A percentile compares a stretch with the other conserved stretches of the same genome.
Conservation (phyloP, 2,888 invertebrate species). For the Xestia rhomboidea region DNA sequence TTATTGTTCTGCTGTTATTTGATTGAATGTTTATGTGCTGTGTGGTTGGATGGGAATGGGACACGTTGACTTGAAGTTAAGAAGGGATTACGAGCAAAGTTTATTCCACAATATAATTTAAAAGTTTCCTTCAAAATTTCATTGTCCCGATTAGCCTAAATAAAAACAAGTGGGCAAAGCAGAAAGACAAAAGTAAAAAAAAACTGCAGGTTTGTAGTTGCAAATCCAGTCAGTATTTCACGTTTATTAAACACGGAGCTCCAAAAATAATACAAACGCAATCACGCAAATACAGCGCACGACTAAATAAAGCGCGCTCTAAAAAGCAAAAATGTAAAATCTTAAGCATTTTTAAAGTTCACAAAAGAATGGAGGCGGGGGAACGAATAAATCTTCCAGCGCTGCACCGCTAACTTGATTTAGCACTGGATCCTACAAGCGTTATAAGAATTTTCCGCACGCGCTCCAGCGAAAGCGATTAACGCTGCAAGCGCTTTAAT, state of each 20-base stretch:
- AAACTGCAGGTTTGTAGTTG: neutral
- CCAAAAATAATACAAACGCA: slow-evolving; percentile 52
- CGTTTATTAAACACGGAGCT: slow-evolving; percentile 35
- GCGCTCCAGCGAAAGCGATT: slow-evolving; percentile 63
- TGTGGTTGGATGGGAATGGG: neutral
- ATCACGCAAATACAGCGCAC: slow-evolving; percentile 55
- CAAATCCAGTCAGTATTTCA: neutral
- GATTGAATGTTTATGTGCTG: slow-evolving; percentile 53
- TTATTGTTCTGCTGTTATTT: slow-evolving; percentile 49
- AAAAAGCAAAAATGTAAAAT: slow-evolving; percentile 63
- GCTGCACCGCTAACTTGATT: slow-evolving; percentile 69
- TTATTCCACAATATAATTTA: neutral
- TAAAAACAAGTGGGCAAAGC: neutral
- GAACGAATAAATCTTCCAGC: slow-evolving; percentile 67
- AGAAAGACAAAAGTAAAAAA: neutral
- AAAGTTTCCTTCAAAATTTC: neutral
- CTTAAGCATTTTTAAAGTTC: slow-evolving; percentile 68
- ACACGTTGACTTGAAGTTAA: neutral
- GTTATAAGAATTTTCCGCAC: slow-evolving; percentile 66
- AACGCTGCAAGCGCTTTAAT: slow-evolving; percentile 60
- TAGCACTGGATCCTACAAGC: slow-evolving; percentile 64
- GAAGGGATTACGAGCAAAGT: neutral
- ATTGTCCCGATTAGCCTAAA: neutral
- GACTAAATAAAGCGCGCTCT: slow-evolving; percentile 58
- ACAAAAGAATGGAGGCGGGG: slow-evolving; percentile 59